Percentiles rank a stretch among this genome's conserved stretches.
Conservation (phyloP, 2,797 vertebrate species). For the Serranus cabrilla region DNA sequence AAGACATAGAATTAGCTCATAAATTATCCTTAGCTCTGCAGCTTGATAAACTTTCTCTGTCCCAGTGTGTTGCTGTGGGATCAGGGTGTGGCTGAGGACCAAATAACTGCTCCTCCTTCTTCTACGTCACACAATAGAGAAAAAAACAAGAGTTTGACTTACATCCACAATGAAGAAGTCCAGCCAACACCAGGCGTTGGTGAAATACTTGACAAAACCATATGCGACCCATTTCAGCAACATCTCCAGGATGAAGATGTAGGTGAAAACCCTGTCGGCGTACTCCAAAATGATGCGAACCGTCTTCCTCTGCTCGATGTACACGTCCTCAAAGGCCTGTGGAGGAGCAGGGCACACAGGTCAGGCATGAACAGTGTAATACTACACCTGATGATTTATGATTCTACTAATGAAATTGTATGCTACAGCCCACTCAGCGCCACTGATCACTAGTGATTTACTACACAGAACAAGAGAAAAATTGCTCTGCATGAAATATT, state of each 20-base stretch:
- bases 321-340: slow-evolving; percentile 98
- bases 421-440: slow-evolving; percentile 9
- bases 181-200: slow-evolving; percentile 99
- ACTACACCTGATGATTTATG: slow-evolving; percentile 38
- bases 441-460: slow-evolving; percentile 15
- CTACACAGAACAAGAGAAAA: not conserved
- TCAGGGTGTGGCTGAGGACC: slow-evolving; percentile 62
- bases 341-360: slow-evolving; percentile 13
- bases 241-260: slow-evolving; percentile 99
- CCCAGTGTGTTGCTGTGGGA: slow-evolving; percentile 49
- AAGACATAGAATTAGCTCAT: slow-evolving; percentile 5
- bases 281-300: slow-evolving; percentile 95
- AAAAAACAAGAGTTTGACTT: slow-evolving; percentile 85
- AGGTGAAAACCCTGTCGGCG: slow-evolving; percentile 97
- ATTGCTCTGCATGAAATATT: slow-evolving; percentile 16
- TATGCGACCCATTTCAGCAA: slow-evolving; percentile 99
- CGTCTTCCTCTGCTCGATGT: slow-evolving; percentile 98
- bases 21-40: slow-evolving; percentile 26
- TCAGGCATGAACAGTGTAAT: slow-evolving; percentile 21
- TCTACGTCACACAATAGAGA: slow-evolving; percentile 21
- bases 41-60: slow-evolving; percentile 6
- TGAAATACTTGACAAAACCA: slow-evolving; percentile 99
- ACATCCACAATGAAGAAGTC: slow-evolving; percentile 99
- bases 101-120: slow-evolving; percentile 16
- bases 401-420: slow-evolving; percentile 49